These are phyloP conservation scores for Polypterus senegalus DNA, from an alignment of 2,113 vertebrate species.

Conservation along the genomic window DNA sequence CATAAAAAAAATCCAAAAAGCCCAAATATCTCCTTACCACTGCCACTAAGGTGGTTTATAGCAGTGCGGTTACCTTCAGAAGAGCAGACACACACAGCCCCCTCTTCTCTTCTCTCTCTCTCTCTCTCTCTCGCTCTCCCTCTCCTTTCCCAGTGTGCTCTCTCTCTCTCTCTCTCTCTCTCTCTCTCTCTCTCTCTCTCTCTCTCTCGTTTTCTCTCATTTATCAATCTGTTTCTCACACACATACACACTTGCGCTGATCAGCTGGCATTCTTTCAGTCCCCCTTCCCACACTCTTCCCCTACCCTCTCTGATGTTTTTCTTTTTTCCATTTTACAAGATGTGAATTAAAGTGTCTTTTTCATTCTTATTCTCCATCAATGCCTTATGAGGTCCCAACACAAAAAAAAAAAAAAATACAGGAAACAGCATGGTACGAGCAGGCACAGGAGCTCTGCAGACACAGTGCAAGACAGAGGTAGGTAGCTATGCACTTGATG, in stretches of 20 bases:
- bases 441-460: conserved; percentile 5
- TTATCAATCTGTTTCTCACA: background rate
- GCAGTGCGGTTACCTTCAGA: background rate
- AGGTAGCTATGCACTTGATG: background rate
- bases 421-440: conserved; percentile 24
- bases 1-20: too few species aligned
- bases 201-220: background rate
- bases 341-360: conserved; percentile 46
- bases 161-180: background rate
- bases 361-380: conserved; percentile 38
- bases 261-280: background rate
- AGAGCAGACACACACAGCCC: background rate
- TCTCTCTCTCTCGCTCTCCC: background rate
- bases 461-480: conserved; percentile 2
- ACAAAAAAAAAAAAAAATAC: conserved; percentile 9
- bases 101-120: background rate
- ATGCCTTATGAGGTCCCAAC: conserved; percentile 24
- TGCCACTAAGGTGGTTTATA: too few species aligned
- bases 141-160: background rate
- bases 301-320: conserved; percentile 7
- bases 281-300: conserved; percentile 6
- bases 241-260: background rate
- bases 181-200: background rate
- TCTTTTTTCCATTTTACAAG: conserved; percentile 30
- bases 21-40: too few species aligned